These are phyloP conservation scores for Mesorhabditis belari DNA, from an alignment of 2,888 invertebrate species.

Conservation along the genomic window DNA sequence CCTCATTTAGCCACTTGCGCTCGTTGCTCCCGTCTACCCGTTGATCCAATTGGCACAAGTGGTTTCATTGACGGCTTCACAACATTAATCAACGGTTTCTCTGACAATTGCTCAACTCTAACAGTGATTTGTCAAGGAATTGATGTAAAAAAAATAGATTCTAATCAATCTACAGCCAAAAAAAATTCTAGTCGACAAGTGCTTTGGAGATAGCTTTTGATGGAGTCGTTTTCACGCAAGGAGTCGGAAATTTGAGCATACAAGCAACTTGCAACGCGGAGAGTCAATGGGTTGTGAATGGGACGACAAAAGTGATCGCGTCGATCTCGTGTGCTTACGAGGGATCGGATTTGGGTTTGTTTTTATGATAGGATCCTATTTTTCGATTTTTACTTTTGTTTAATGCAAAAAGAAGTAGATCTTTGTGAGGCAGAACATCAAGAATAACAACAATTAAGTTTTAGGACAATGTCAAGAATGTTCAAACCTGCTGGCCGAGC, in stretches of 20 bases:
- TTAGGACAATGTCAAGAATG: not conserved
- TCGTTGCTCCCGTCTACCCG: not conserved
- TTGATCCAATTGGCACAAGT: not conserved
- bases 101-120: not conserved
- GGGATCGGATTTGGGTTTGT: not conserved
- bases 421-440: too few species aligned
- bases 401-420: too few species aligned
- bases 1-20: not conserved
- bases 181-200: too few species aligned
- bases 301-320: not conserved
- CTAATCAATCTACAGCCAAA: too few species aligned
- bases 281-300: not conserved
- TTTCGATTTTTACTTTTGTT: too few species aligned
- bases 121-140: not conserved
- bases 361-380: too few species aligned
- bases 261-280: not conserved
- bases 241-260: not conserved
- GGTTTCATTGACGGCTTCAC: not conserved
- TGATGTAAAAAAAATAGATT: too few species aligned
- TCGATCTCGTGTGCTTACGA: not conserved
- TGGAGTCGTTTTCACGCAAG: too few species aligned
- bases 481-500: not conserved
- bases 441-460: too few species aligned
- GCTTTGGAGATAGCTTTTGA: too few species aligned
- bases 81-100: not conserved